These are phyloP conservation scores for Paratrypauchen microcephalus DNA, from an alignment of 2,797 vertebrate genomes.

Conservation along the genomic window DNA sequence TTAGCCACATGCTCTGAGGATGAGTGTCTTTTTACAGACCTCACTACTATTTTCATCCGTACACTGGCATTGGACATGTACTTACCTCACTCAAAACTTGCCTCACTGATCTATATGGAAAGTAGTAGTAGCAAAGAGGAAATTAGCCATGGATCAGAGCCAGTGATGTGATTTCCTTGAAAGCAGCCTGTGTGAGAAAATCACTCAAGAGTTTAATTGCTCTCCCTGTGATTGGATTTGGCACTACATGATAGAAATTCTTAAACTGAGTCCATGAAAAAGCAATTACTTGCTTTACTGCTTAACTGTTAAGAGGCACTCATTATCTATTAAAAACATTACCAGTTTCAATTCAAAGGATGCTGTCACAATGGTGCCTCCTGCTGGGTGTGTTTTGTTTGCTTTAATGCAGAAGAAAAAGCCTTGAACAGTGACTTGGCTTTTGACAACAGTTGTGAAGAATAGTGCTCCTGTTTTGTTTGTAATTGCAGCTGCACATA, in stretches of 20 bases:
- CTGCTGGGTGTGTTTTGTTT: slow-evolving; percentile 29
- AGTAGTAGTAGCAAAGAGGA: slow-evolving; percentile 39
- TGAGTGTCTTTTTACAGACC: too few species aligned
- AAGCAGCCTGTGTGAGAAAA: slow-evolving; percentile 68
- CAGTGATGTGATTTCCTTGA: slow-evolving; percentile 63
- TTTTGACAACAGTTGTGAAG: slow-evolving; percentile 17
- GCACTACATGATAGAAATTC: slow-evolving; percentile 71
- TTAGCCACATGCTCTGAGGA: too few species aligned
- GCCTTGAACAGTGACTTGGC: slow-evolving; percentile 3
- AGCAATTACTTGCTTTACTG: slow-evolving; percentile 78
- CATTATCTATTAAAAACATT: slow-evolving; percentile 70
- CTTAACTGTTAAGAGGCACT: slow-evolving; percentile 68
- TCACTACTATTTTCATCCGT: too few species aligned
- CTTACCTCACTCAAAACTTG: slow-evolving; percentile 30
- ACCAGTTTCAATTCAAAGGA: slow-evolving; percentile 52
- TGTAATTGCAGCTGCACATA: slow-evolving; percentile 5
- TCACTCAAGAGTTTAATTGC: slow-evolving; percentile 77
- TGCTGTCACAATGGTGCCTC: slow-evolving; percentile 60
- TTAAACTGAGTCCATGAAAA: slow-evolving; percentile 75
- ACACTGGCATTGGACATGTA: too few species aligned
- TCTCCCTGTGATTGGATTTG: slow-evolving; percentile 66
- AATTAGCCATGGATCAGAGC: slow-evolving; percentile 64
- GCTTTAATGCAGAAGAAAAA: slow-evolving; percentile 15
- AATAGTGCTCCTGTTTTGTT: slow-evolving; percentile 6
- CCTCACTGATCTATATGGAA: slow-evolving; percentile 28